Evolutionary conservation across 2,113 vertebrate species (phyloP), one percentile per base, ranked within the genome.

Genomic region (Gadus chalcogrammus): DNA sequence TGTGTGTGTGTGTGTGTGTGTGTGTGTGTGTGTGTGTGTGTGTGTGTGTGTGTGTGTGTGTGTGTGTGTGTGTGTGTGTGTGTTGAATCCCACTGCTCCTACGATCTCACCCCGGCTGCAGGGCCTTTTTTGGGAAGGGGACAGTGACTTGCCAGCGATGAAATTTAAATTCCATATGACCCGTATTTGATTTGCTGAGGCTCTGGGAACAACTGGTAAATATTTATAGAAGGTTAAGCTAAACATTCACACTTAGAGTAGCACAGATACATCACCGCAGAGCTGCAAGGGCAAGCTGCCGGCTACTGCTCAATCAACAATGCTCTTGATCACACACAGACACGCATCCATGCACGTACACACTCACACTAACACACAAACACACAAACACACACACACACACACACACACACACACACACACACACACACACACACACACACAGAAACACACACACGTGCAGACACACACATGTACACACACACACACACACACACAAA

Each of bases 151-250:
- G 64, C 68, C 20, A 65, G 38, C 15, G 38, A 31, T 75, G 62
- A 82, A 77, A 72, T 84, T 15, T 0, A 78, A 79, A 77, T 78
- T 81, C 72, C 73, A 67, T 71, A 75, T 75, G 38, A 59, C 66
- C 1, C 53, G 53, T 82, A 72, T 65, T 61, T 62, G 71, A 38
- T 4, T 78, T 62, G 77, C 68, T 71, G 76, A 65, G 67, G 73
- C 80, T 76, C 71, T 71, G 72, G 77, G 81, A 79, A 70, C 68
- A 4, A 77, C 67, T 64, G 77, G 74, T 85, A 87, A 87, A 88
- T 84, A 88, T 90, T 90, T 90, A 88, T 75, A 84, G 78, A 73
- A 81, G 73, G 76, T 71, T 66, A 42, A 75, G 81, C 81, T 80
- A 67, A 85, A 86, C 82, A 83, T 84, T 80, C 84, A 83, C 84